phyloP scores from a whole-genome alignment of 2,888 invertebrate genomes.

The Acleris emargana region DNA sequence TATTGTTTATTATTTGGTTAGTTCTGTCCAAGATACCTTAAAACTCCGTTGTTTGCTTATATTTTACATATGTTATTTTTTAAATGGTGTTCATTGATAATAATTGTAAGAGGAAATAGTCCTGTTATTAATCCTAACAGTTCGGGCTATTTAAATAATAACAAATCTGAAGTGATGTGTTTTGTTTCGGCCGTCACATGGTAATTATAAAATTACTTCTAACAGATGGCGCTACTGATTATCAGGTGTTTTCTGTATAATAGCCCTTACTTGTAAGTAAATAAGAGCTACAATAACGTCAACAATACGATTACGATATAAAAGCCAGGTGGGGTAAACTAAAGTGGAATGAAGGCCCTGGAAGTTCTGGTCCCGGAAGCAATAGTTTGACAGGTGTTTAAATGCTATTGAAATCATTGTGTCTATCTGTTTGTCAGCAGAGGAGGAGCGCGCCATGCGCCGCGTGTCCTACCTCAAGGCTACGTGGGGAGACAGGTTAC shows the following conservation, averaged over 20 bases:
- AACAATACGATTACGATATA: no score
- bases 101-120: no score
- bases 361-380: not conserved
- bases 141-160: not conserved
- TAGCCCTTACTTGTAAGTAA: no score
- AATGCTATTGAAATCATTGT: not conserved
- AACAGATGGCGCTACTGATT: not conserved
- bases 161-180: not conserved
- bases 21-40: not conserved
- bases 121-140: no score
- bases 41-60: slow-evolving; percentile 5
- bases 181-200: not conserved
- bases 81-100: no score
- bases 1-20: slow-evolving; percentile 9
- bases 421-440: slow-evolving; percentile 76
- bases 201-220: not conserved
- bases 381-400: not conserved
- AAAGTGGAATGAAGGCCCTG: no score
- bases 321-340: no score
- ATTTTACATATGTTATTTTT: no score
- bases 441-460: slow-evolving; percentile 94
- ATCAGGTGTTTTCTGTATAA: no score
- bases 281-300: no score
- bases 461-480: slow-evolving; percentile 97
- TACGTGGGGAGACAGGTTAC: slow-evolving; percentile 91